Base-by-base conservation (phyloP, 2,888 invertebrate species). In the Hirtodrosophila histrioides region DNA sequence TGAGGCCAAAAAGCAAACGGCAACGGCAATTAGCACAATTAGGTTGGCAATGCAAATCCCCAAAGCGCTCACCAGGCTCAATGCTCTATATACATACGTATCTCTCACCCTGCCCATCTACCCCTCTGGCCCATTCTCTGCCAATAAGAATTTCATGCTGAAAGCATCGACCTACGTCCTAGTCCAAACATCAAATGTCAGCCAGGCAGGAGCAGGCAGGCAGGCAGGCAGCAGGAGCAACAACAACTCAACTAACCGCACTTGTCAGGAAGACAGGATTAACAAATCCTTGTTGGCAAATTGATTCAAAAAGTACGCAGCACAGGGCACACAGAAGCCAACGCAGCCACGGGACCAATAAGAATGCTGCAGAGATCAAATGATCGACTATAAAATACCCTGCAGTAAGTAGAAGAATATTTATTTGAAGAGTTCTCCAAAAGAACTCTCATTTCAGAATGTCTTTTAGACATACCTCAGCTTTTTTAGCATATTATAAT, bases 221-320 rank as follows among this genome's bases (percentile, higher is more conserved):
- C n/a, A n/a, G n/a, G n/a, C 17, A 66, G 69, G 4, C 65, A 61
- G 29, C 53, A 57, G 27, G 57, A 65, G 55, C 67, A 71, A 51
- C 76, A 77, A 69, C 84, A 86, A 81, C 74, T 79, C 85, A 77
- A 79, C 78, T 88, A 90, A 90, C 90, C 90, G 88, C 90, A 90
- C 90, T 90, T 90, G 90, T 89, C 90, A 90, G 86, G 79, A 86
- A 89, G 89, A 89, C 89, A 88, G 89, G 90, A 89, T 90, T 90
- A 89, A 89, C 88, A 89, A 90, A 89, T 89, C 89, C 88, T 89
- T 88, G 87, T 87, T 89, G 86, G 70, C 89, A 89, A 90, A 90
- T 88, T 89, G 89, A 89, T 89, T 89, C 89, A 89, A 88, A 89
- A 84, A 82, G 80, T 83, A 84, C 79, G 68, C 77, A 83, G 54